Evolutionary conservation across 2,113 vertebrate genomes (phyloP).

Genomic region (Thoracochromis brauschi): DNA sequence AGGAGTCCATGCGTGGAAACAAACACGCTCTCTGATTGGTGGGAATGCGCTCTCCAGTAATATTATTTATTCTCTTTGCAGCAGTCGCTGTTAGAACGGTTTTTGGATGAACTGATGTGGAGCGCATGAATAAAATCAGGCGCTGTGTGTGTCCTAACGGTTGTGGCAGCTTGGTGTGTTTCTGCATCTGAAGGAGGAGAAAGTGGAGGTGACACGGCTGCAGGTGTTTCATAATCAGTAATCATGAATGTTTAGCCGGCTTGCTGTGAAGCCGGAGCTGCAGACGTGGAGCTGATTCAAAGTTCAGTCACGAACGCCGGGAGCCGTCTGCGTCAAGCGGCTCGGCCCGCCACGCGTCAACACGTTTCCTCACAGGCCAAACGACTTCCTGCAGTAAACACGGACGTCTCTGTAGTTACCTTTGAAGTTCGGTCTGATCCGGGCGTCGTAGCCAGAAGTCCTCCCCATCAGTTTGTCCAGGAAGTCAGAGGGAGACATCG

Average conservation of each 20-base stretch:
- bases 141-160: fast-evolving
- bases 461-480: slow-evolving; percentile 97
- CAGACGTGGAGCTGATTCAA: not conserved
- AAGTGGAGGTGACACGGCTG: not conserved
- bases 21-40: not conserved
- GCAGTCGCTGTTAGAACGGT: fast-evolving
- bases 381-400: not conserved
- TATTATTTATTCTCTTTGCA: not conserved
- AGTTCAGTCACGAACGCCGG: not conserved
- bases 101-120: not conserved
- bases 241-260: not conserved
- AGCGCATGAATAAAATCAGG: fast-evolving
- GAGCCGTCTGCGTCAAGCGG: not conserved
- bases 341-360: fast-evolving
- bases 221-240: not conserved
- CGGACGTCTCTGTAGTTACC: slow-evolving; percentile 59
- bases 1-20: not conserved
- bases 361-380: not conserved
- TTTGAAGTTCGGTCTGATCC: slow-evolving; percentile 98
- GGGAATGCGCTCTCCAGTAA: not conserved
- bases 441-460: slow-evolving; percentile 94
- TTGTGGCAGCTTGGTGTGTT: not conserved
- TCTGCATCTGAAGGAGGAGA: fast-evolving
- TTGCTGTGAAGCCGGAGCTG: not conserved
- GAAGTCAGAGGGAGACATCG: slow-evolving; percentile 96